Base-by-base conservation (phyloP, 2,888 invertebrate species). In the Rhamnusium bicolor region DNA sequence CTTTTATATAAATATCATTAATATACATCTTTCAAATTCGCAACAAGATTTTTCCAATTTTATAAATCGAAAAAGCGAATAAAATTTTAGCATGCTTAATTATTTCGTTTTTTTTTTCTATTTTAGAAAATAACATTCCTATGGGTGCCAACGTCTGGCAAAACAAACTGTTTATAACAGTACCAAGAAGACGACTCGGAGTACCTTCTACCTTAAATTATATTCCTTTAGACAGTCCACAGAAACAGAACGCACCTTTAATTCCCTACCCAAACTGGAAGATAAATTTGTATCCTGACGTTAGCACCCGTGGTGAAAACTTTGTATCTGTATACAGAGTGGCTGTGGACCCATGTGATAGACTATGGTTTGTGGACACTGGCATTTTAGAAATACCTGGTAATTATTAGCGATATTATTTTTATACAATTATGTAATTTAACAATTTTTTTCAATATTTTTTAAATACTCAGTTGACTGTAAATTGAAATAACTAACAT, bases 351-450 rank as follows among this genome's bases (percentile, higher is more conserved):
- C 86, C 87, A 0, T 96, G 95, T 79, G 92, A 93, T 53, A 88
- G 95, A 4, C 88, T 96, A 1, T 96, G 95, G 95, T 93, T 94
- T 83, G 91, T 95, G 0, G 95, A 95, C 82, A 94, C 94, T 0
- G 95, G 95, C 1, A 85, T 93, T 46, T 85, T 93, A 67, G 94
- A 95, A 84, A 90, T 92, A 81, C 91, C 92, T 63, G 90, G 94
- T 91, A 86, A 27, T 69, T 18, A 51, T 18, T 51, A 8, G 18
- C 3, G 7, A 8, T 18, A 51, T 10, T 19, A 1, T 7, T 1
- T 51, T 19, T 51, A 51, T 24, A 4, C 24, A 24, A n/a, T n/a
- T n/a, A n/a, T n/a, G n/a, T n/a, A n/a, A n/a, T n/a, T n/a, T n/a
- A n/a, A n/a, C n/a, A n/a, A n/a, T n/a, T n/a, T n/a, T n/a, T n/a